Conservation (phyloP, 2,113 vertebrate species). For the Psophia crepitans region DNA sequence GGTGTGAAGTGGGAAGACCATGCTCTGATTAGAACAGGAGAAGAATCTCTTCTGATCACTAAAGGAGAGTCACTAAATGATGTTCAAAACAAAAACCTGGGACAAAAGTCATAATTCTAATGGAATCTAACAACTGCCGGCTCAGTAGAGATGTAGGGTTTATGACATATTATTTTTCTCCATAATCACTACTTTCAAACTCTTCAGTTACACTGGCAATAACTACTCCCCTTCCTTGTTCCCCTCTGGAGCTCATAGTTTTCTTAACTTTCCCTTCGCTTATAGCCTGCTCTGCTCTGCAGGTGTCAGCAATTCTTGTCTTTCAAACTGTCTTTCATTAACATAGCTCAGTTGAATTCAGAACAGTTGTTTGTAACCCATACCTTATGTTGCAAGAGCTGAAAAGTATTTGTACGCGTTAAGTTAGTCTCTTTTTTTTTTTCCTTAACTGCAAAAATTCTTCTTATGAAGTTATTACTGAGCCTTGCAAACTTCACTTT, state of each 20-base stretch:
- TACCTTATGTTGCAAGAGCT: background rate
- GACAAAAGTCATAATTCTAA: background rate
- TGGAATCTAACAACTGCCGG: background rate
- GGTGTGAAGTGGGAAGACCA: background rate
- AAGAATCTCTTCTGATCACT: background rate
- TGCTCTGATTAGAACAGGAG: background rate
- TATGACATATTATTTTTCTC: background rate
- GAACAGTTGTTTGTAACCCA: background rate
- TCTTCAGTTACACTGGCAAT: background rate
- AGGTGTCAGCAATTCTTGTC: constrained; percentile 4
- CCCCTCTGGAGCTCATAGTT: background rate
- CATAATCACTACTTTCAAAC: background rate
- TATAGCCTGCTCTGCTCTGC: background rate
- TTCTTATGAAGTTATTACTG: background rate
- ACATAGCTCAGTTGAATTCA: background rate
- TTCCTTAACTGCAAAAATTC: background rate
- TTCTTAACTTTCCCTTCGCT: background rate
- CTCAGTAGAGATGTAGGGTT: background rate
- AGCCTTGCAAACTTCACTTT: background rate
- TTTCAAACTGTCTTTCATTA: background rate
- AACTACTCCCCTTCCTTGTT: background rate
- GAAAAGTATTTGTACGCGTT: background rate
- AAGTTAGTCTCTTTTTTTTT: background rate
- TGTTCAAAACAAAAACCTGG: background rate
- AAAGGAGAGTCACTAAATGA: background rate